phyloP scores from a whole-genome alignment of 2,797 vertebrate species.

The Dicrostonyx torquatus region DNA sequence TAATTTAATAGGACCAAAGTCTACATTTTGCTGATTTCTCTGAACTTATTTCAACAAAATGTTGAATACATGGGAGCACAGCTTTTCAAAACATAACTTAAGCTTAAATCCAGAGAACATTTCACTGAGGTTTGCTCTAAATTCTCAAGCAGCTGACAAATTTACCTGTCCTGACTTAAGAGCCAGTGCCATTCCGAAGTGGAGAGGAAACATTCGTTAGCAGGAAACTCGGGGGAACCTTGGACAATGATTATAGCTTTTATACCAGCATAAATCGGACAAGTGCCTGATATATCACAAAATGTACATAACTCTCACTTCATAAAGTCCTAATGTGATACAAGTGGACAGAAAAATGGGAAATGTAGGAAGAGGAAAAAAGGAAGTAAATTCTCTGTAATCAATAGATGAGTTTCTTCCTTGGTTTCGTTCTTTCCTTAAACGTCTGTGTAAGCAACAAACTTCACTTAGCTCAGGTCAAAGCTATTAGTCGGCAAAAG shows the following conservation, averaged over 20 bases:
- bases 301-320: neutral
- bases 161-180: neutral
- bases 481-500: neutral
- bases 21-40: slow-evolving; percentile 15
- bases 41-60: neutral
- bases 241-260: neutral
- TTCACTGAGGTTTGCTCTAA: neutral
- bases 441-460: neutral
- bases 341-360: neutral
- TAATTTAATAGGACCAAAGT: slow-evolving; percentile 9
- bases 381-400: neutral
- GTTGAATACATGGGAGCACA: neutral
- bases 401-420: neutral
- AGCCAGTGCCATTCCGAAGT: neutral
- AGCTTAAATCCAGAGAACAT: neutral
- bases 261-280: neutral
- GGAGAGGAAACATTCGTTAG: neutral
- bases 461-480: neutral
- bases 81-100: neutral
- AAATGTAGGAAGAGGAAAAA: neutral
- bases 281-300: neutral
- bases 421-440: neutral
- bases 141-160: slow-evolving; percentile 14
- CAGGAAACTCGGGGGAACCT: neutral
- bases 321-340: neutral